phyloP scores from a whole-genome alignment of 2,113 vertebrate species.

The Lethenteron camtschaticum region DNA sequence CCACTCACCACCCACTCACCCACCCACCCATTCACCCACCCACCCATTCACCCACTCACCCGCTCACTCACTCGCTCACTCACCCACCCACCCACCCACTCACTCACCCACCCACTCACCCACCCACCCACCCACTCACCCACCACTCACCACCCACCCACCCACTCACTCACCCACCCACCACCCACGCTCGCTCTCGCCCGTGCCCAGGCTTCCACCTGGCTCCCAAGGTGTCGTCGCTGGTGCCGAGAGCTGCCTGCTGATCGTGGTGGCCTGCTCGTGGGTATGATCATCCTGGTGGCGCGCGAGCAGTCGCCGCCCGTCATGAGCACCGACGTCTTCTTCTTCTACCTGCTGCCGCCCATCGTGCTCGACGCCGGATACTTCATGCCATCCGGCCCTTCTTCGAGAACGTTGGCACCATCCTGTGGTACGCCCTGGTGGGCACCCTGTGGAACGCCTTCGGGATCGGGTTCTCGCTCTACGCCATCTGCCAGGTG shows the following conservation, averaged over 20 bases:
- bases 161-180: no score
- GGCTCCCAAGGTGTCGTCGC: slow-evolving; percentile 31
- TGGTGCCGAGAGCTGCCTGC: slow-evolving; percentile 43
- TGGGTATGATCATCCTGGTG: slow-evolving; percentile 36
- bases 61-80: no score
- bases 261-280: slow-evolving; percentile 45
- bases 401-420: slow-evolving; percentile 44
- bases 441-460: slow-evolving; percentile 42
- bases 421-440: slow-evolving; percentile 27
- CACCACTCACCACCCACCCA: no score
- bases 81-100: no score
- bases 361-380: slow-evolving; percentile 40
- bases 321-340: slow-evolving; percentile 36
- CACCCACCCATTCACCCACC: no score
- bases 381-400: slow-evolving; percentile 47
- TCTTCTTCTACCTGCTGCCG: slow-evolving; percentile 50
- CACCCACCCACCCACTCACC: no score
- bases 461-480: slow-evolving; percentile 36
- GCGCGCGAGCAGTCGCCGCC: slow-evolving; percentile 32
- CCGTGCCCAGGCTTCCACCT: slow-evolving; percentile 31
- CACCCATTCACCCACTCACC: no score
- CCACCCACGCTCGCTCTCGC: no score
- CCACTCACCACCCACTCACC: no score
- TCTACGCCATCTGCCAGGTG: slow-evolving; percentile 34
- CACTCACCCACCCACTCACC: no score